These are phyloP conservation scores for Dicrurus megarhynchus DNA, from an alignment of 2,113 vertebrate species.

Conservation along the genomic window DNA sequence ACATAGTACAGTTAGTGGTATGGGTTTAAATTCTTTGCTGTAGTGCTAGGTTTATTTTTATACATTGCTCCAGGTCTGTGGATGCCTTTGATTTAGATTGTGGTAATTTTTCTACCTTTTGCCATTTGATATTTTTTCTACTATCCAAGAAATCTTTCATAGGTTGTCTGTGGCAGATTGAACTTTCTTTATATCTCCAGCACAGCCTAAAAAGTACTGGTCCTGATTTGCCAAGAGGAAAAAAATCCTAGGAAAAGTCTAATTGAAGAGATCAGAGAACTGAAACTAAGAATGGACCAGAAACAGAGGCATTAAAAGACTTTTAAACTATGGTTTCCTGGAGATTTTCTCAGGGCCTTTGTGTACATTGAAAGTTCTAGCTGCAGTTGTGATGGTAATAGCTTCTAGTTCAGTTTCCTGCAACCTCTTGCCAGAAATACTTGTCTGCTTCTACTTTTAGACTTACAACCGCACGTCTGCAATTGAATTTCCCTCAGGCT, in stretches of 20 bases:
- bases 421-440: constrained; percentile 21
- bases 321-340: background rate
- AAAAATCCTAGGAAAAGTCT: background rate
- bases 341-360: background rate
- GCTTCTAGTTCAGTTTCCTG: constrained; percentile 39
- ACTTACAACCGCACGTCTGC: background rate
- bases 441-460: constrained; percentile 49
- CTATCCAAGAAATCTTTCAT: background rate
- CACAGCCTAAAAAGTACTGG: background rate
- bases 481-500: constrained; percentile 46
- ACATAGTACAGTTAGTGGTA: background rate
- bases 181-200: background rate
- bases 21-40: background rate
- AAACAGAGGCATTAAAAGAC: background rate
- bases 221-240: background rate
- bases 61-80: background rate
- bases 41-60: background rate
- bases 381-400: constrained; percentile 11
- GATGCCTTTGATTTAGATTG: background rate
- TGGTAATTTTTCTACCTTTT: background rate
- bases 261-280: background rate
- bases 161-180: background rate
- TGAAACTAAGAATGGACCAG: background rate
- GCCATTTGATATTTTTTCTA: background rate
- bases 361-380: constrained; percentile 13